Evolutionary conservation across 1,140 invertebrate species (phyloP), one percentile per base, ranked within the genome.

Genomic region (Zaprionus lachaisei): DNA sequence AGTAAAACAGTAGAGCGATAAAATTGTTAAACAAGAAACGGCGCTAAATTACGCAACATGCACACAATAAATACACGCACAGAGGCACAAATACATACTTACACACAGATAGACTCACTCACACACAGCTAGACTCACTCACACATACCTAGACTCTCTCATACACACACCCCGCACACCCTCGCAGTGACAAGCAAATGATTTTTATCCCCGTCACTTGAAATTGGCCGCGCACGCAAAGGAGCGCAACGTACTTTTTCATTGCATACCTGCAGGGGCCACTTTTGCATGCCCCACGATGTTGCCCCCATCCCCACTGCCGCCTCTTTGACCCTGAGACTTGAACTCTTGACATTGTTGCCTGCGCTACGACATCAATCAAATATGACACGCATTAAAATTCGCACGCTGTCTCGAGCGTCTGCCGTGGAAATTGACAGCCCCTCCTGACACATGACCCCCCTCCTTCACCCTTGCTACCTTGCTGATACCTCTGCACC

Each of bases 341-440:
- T 83, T 89, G 83, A 89, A 87, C 84, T 87, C 83, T 89, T 87
- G 83, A 87, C 81, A 89, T 87, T 87, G 84, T 87, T 89, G 74
- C 74, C 61, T 31, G 55, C 62, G 57, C 71, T 64, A 64, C 74
- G 81, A 79, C 85, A 90, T 90, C 85, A 90, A 90, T 90, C 85
- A 90, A 91, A 90, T 90, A 90, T 90, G 85, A 86, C 85, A 90
- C 85, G 86, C 85, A 90, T 91, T 90, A 85, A 90, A 89, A 80
- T 80, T 85, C 85, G 79, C 79, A 76, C 67, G 63, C 81, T 37
- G 28, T 22, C 63, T 38, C 28, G 28, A 28, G 37, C 37, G 47
- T 49, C 49, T 37, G 41, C 65, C 55, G 31, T 26, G 38, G 44
- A 86, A 87, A 79, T 79, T 79, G 78, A 80, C 78, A 77, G 73